Evolutionary conservation across 2,888 invertebrate species (phyloP), one percentile per base, ranked within the genome.

Genomic region (Himalopsyche japonica): DNA sequence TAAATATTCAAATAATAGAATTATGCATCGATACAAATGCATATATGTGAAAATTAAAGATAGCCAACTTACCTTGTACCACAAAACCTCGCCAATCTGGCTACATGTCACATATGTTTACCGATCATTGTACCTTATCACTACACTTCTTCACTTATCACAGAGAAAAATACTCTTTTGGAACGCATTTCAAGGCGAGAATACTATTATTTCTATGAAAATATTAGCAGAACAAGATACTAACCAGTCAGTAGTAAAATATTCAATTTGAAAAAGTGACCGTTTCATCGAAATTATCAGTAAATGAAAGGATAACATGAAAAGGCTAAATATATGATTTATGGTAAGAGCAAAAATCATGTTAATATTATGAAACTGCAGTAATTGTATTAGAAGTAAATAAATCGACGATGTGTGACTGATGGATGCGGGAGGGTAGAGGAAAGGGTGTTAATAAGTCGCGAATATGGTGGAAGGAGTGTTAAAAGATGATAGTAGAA

Each of bases 21-120:
- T 76, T 78, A 78, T 76, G 64, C 81, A 85, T 83, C 57, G 85
- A 85, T 85, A 85, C 85, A 70, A 83, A 85, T 84, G 80, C 70
- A 70, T 70, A 49, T 78, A 30, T 15, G 12, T 18, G 70, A 37
- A 48, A 30, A 47, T 34, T 24, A 82, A 76, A 48, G 34, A 34
- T 32, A 57, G 49, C 57, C 30, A 32, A 83, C 83, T 80, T 83
- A 83, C 83, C 83, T 37, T 49, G 18, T 64, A 32, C 27, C 37
- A 48, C 8, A 30, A 37, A 84, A 86, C 86, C 86, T 86, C 84
- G 57, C 84, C 84, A 82, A 83, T 49, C 27, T 24, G 80, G 79
- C 81, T 80, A 83, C 82, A 57, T 20, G 20, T 20, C 57, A 57
- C 20, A 34, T n/a, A n/a, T 76, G 32, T 64, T 43, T 82, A 79